These are phyloP conservation scores for Maccullochella peelii DNA, from an alignment of 2,113 vertebrate species.

Conservation along the genomic window DNA sequence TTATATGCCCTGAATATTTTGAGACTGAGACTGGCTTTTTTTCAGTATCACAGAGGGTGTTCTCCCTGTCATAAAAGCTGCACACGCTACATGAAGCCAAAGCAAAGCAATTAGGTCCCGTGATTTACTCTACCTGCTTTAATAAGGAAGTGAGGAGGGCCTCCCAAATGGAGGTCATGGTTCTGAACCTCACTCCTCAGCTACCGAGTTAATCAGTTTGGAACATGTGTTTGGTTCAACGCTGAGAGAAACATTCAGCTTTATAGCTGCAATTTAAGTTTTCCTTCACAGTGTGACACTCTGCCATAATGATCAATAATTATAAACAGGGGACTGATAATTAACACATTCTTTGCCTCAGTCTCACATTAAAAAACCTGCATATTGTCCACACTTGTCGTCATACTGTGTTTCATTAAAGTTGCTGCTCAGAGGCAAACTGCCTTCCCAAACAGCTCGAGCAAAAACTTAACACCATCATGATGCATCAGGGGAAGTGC, in stretches of 20 bases:
- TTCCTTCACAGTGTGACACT: conserved; percentile 36
- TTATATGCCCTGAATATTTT: conserved; percentile 25
- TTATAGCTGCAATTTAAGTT: conserved; percentile 50
- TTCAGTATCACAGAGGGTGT: conserved; percentile 6
- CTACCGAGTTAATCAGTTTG: conserved; percentile 75
- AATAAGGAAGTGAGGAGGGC: conserved; percentile 69
- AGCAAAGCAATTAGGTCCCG: conserved; percentile 77
- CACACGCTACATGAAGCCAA: conserved; percentile 49
- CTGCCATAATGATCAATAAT: conserved; percentile 45
- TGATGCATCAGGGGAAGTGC: conserved; percentile 69
- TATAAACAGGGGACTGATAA: conserved; percentile 31
- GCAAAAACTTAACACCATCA: conserved; percentile 64
- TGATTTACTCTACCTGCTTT: conserved; percentile 79
- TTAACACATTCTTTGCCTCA: conserved; percentile 42
- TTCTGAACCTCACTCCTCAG: conserved; percentile 63
- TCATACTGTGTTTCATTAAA: conserved; percentile 33
- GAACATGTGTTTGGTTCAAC: conserved; percentile 48
- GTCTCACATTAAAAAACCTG: conserved; percentile 19
- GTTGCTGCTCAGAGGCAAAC: conserved; percentile 49
- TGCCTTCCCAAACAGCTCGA: conserved; percentile 48
- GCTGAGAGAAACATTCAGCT: conserved; percentile 14
- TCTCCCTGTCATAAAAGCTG: conserved; percentile 51
- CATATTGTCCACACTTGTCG: conserved; percentile 36
- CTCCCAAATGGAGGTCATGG: conserved; percentile 73
- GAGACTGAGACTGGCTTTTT: not conserved